Conservation (phyloP, 2,113 vertebrate genomes). For the Diphyllodes magnificus region DNA sequence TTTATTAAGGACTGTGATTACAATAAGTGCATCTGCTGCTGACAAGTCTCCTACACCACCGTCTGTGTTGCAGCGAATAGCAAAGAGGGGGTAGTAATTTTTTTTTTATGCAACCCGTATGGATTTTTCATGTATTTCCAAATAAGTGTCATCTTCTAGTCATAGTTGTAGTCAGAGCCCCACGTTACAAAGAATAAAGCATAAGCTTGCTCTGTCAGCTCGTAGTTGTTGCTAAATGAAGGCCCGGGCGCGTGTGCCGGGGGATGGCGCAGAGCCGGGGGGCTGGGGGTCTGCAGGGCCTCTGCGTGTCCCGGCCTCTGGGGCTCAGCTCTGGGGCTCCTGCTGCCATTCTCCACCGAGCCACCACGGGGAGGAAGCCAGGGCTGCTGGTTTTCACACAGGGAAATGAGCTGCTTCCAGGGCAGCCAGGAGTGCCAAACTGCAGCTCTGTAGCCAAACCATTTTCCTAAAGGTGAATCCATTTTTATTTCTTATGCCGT, state of each 20-base stretch:
- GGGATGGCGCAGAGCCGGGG: background rate
- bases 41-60: constrained; percentile 64
- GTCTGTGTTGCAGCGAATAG: constrained; percentile 55
- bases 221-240: background rate
- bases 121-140: constrained; percentile 57
- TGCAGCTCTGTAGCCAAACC: constrained; percentile 32
- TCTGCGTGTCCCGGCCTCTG: background rate
- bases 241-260: background rate
- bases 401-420: background rate
- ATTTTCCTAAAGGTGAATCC: constrained; percentile 67
- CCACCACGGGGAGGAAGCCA: background rate
- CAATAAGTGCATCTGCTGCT: constrained; percentile 66
- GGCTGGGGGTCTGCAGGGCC: background rate
- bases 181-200: background rate
- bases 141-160: constrained; percentile 51
- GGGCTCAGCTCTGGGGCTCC: background rate
- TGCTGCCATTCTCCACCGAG: background rate
- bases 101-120: constrained; percentile 38
- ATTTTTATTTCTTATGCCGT: constrained; percentile 60
- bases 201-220: background rate
- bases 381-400: background rate
- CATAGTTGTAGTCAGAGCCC: constrained; percentile 20
- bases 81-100: constrained; percentile 48
- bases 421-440: background rate
- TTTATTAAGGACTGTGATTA: constrained; percentile 65